Percentiles rank a stretch among this genome's conserved stretches.
Conservation (phyloP, 2,113 vertebrate genomes). For the Rhea americana region DNA sequence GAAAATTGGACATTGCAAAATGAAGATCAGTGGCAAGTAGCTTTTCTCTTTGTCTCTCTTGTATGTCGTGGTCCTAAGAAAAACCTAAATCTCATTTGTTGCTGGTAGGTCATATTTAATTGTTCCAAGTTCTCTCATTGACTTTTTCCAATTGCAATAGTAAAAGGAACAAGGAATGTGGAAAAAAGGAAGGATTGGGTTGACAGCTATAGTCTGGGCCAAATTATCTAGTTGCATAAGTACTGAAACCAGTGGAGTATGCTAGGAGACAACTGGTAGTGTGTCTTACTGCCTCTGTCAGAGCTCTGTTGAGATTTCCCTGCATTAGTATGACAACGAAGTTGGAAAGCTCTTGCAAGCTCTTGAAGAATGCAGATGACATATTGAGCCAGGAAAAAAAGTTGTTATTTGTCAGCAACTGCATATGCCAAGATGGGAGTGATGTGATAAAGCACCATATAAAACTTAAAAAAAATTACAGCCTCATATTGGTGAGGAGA, state of each 20-base stretch:
- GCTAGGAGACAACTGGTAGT: neutral
- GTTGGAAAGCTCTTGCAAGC: neutral
- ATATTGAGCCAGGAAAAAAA: neutral
- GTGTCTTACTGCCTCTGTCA: neutral
- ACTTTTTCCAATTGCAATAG: neutral
- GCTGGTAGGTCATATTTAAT: neutral
- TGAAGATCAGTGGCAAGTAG: neutral
- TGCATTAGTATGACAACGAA: neutral
- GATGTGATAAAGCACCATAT: neutral
- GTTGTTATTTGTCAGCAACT: neutral
- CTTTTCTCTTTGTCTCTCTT: neutral
- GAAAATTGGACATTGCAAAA: neutral
- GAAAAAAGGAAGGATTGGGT: neutral
- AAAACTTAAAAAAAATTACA: neutral
- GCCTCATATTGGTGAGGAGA: neutral
- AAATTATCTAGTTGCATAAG: neutral
- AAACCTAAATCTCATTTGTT: neutral
- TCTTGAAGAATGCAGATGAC: neutral
- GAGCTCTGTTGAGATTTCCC: neutral
- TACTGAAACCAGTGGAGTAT: neutral
- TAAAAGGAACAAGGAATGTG: neutral
- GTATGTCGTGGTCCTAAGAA: neutral
- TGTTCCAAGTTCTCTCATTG: neutral
- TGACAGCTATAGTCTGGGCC: accelerated
- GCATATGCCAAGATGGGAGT: neutral